Percentiles rank a stretch among this genome's conserved stretches.
Conservation (phyloP, 2,888 invertebrate species). For the Cepaea hortensis region DNA sequence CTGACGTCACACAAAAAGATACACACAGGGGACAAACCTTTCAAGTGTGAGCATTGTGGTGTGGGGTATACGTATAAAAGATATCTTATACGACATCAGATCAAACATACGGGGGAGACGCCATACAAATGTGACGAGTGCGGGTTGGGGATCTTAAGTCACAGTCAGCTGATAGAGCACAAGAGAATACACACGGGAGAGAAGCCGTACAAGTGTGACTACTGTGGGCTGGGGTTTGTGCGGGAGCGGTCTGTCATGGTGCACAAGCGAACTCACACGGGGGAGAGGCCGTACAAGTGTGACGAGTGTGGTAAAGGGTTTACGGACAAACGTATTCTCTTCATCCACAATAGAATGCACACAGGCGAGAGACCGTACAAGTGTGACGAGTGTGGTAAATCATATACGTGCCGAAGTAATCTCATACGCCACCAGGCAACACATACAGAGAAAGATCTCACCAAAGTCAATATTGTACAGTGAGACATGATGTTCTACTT, state of each 20-base stretch:
- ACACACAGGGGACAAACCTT: not conserved
- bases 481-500: no score
- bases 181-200: not conserved
- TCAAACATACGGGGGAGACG: constrained; percentile 2
- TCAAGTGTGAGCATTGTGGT: not conserved
- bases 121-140: not conserved
- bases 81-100: not conserved
- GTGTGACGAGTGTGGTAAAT: not conserved
- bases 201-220: not conserved
- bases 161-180: not conserved
- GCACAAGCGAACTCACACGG: not conserved
- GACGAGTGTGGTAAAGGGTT: not conserved
- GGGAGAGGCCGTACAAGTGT: constrained; percentile 8
- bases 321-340: not conserved
- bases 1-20: not conserved
- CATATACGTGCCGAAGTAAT: no score
- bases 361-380: not conserved
- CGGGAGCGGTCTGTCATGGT: not conserved
- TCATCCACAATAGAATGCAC: not conserved
- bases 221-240: not conserved
- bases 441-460: no score
- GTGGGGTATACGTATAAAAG: not conserved
- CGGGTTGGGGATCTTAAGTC: not conserved
- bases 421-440: no score
- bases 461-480: no score